These are phyloP conservation scores for Upupa epops DNA, from an alignment of 2,113 vertebrate genomes.

Conservation along the genomic window DNA sequence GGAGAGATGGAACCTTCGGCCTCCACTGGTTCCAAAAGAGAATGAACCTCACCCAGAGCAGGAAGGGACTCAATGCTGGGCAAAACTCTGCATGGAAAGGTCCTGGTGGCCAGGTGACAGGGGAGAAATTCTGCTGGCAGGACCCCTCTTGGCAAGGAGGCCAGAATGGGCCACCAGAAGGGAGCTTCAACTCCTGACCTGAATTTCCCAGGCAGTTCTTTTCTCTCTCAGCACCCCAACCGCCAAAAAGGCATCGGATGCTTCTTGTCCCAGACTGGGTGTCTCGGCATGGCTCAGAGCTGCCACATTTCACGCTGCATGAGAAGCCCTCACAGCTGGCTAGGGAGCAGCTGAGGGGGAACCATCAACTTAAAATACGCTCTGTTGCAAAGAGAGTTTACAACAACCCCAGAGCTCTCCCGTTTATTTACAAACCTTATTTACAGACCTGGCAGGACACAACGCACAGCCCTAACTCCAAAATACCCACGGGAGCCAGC, in stretches of 20 bases:
- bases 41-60: neutral
- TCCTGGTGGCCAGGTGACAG: neutral
- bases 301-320: constrained; percentile 1
- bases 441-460: neutral
- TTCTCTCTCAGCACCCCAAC: neutral
- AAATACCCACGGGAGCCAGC: fast-evolving
- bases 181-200: neutral
- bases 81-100: neutral
- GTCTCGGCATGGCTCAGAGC: neutral
- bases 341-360: fast-evolving
- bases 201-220: neutral
- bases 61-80: too few species aligned
- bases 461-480: neutral
- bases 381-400: fast-evolving
- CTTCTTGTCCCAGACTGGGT: fast-evolving
- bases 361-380: fast-evolving
- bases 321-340: fast-evolving
- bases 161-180: neutral
- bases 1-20: fast-evolving
- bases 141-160: neutral
- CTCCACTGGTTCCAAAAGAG: neutral
- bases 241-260: fast-evolving
- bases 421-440: neutral
- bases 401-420: neutral
- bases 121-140: neutral